These are phyloP conservation scores for Euthynnus affinis DNA, from an alignment of 2,797 vertebrate species.

Conservation along the genomic window DNA sequence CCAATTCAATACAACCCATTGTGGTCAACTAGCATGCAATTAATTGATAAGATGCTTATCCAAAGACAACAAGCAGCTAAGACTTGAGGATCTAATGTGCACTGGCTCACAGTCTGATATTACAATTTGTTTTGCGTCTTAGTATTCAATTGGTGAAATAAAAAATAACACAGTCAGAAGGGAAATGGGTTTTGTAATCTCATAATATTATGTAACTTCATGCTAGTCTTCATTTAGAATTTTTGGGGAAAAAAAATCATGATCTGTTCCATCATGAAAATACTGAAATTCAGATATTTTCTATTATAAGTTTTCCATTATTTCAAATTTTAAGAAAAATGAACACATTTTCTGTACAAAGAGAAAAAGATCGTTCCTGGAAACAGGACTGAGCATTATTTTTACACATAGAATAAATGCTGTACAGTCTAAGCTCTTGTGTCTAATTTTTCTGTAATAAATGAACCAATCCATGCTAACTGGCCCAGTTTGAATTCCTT, in stretches of 20 bases:
- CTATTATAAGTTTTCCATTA: slow-evolving; percentile 1
- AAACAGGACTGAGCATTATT: neutral
- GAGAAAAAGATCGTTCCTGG: neutral
- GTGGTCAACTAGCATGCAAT: slow-evolving; percentile 11
- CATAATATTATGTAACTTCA: neutral
- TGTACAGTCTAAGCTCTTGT: neutral
- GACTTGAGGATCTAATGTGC: neutral
- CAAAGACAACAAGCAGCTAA: neutral
- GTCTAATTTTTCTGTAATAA: neutral
- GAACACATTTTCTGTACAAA: neutral
- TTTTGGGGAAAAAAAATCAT: no score
- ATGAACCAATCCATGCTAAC: neutral
- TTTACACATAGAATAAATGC: neutral
- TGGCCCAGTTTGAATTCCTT: neutral
- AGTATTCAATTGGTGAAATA: neutral
- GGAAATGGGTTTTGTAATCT: neutral
- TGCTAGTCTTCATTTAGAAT: neutral
- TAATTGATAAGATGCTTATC: slow-evolving; percentile 21
- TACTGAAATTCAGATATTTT: neutral
- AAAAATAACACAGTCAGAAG: neutral
- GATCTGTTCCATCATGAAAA: neutral
- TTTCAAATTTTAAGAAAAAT: slow-evolving; percentile 6
- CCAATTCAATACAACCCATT: neutral
- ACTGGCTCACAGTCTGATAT: neutral
- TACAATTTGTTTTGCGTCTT: neutral